These are phyloP conservation scores for Ferdinandea cuprea DNA, from an alignment of 2,888 invertebrate genomes.

Conservation along the genomic window DNA sequence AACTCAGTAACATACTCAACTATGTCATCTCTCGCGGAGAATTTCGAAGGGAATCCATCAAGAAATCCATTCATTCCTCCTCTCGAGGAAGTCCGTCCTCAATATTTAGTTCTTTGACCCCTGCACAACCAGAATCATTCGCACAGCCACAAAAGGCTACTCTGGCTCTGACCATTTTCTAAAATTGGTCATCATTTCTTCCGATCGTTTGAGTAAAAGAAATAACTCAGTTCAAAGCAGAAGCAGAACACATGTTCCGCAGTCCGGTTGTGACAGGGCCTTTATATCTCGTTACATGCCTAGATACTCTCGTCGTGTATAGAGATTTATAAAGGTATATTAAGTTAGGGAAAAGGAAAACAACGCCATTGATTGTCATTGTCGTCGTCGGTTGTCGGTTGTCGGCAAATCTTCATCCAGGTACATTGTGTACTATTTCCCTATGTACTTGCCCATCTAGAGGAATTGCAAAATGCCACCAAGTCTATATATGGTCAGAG, in stretches of 20 bases:
- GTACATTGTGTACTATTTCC: slow-evolving; percentile 31
- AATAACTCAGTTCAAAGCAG: slow-evolving; percentile 55
- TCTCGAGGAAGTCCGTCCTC: slow-evolving; percentile 33
- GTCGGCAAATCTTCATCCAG: slow-evolving; percentile 61
- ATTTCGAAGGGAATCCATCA: neutral
- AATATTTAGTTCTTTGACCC: slow-evolving; percentile 44
- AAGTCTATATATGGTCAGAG: slow-evolving; percentile 65
- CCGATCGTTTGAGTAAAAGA: slow-evolving; percentile 46
- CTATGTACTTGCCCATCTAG: slow-evolving; percentile 24
- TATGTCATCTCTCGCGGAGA: neutral
- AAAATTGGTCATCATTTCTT: slow-evolving; percentile 64
- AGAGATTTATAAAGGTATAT: no score
- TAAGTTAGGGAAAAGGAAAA: no score
- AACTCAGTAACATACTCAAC: no score
- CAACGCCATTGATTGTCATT: slow-evolving; percentile 64
- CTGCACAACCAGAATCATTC: slow-evolving; percentile 3
- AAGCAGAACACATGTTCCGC: slow-evolving; percentile 63
- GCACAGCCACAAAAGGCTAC: slow-evolving; percentile 32
- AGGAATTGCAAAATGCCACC: slow-evolving; percentile 65
- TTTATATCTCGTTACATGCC: neutral
- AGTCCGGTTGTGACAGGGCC: slow-evolving; percentile 54
- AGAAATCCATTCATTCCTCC: neutral
- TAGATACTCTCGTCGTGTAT: slow-evolving; percentile 6
- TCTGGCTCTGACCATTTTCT: slow-evolving; percentile 32
- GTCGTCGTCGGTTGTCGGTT: no score